Evolutionary conservation across 2,113 vertebrate species (phyloP), one percentile per base, ranked within the genome.

Genomic region (Ranitomeya imitator): DNA sequence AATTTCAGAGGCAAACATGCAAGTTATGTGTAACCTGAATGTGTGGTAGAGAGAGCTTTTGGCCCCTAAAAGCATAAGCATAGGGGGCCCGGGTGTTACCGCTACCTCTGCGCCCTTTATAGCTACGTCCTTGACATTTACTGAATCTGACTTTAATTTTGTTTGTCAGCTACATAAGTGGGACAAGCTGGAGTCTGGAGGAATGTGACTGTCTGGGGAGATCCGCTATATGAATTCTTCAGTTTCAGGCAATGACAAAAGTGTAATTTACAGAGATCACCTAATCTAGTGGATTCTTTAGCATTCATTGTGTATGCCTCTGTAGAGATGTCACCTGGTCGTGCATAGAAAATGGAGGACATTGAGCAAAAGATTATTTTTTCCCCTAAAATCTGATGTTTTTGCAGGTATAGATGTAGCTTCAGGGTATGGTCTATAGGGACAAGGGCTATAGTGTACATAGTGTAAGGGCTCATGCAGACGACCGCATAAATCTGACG

Each of bases 101-200:
- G 67, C 23, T 11, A 63, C 61, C 18, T 21, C 19, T 63, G 61
- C 61, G 9, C 61, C 61, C 61, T 6, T 7, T 21, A 63, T 13
- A 69, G 67, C 8, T 67, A 10, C 63, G 37, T n/a, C 63, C 63
- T n/a, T 67, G 19, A 26, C 78, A 80, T 26, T 60, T 8, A 63
- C 59, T 21, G 26, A 21, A 60, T 54, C 51, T 18, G 51, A 85
- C 7, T 60, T 85, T 71, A 84, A 69, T 71, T 15, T 23, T 55
- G 52, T 73, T 74, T 85, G 67, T 85, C 65, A 74, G 83, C 57
- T 54, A 74, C 10, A 5, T 85, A 15, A 63, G 83, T 59, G 26
- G 83, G 65, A 55, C 13, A 57, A 31, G 54, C 52, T 37, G 83
- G 67, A 26, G 11, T 69, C 10, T 12, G 67, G 67, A 9, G 67